These are phyloP conservation scores for Sarotherodon lohbergeri DNA, from an alignment of 2,113 vertebrate genomes.

Conservation along the genomic window DNA sequence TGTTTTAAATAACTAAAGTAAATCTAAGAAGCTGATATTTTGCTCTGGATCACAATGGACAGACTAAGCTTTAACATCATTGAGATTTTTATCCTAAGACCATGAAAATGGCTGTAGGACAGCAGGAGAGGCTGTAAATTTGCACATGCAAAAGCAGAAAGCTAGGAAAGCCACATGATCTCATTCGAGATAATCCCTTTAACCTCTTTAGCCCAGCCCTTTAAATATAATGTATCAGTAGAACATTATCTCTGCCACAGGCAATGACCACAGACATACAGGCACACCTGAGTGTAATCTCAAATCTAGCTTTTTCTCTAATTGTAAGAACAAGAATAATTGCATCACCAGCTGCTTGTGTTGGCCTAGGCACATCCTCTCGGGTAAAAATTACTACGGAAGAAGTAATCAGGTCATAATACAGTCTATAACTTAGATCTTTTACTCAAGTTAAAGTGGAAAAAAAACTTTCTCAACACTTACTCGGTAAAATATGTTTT, in stretches of 20 bases:
- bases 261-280: background rate
- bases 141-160: background rate
- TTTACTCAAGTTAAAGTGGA: background rate
- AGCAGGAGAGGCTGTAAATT: background rate
- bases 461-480: background rate
- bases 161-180: background rate
- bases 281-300: background rate
- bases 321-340: background rate
- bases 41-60: background rate
- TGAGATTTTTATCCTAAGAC: fast-evolving
- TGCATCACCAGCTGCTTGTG: background rate
- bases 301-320: background rate
- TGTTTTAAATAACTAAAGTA: background rate
- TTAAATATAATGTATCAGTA: background rate
- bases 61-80: background rate
- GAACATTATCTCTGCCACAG: background rate
- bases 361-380: background rate
- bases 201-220: background rate
- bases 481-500: background rate
- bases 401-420: background rate
- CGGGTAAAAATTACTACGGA: background rate
- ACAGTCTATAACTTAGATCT: background rate
- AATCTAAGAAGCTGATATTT: background rate
- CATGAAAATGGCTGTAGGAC: background rate
- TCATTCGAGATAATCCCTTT: background rate